These are phyloP conservation scores for Drosophila guanche DNA, from an alignment of 1,140 invertebrate genomes.

Conservation along the genomic window DNA sequence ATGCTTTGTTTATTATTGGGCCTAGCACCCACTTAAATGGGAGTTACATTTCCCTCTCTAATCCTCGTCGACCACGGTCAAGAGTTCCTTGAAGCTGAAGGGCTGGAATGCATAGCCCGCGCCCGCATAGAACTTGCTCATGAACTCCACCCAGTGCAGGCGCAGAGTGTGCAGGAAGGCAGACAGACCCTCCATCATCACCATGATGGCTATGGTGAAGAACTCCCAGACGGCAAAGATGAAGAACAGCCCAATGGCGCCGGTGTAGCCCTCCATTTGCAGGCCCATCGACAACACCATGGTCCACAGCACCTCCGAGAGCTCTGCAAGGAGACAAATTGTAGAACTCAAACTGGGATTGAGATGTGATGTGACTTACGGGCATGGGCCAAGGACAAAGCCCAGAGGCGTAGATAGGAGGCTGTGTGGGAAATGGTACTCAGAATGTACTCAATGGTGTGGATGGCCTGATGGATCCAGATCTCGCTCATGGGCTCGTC, in stretches of 20 bases:
- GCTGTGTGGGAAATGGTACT: slow-evolving; percentile 98
- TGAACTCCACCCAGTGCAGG: slow-evolving; percentile 99
- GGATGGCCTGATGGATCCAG: slow-evolving; percentile 96
- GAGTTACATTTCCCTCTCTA: slow-evolving; percentile 20
- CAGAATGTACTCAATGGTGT: slow-evolving; percentile 98
- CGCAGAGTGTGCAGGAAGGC: slow-evolving; percentile 98
- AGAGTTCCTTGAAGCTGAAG: slow-evolving; percentile 95
- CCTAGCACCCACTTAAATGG: neutral
- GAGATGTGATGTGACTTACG: slow-evolving; percentile 86
- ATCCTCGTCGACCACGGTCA: slow-evolving; percentile 85
- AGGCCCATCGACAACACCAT: slow-evolving; percentile 88
- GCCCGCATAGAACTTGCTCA: slow-evolving; percentile 98
- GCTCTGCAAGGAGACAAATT: slow-evolving; percentile 86
- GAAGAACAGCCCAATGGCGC: slow-evolving; percentile 86
- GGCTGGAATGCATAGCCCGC: slow-evolving; percentile 95
- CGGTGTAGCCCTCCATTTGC: slow-evolving; percentile 55
- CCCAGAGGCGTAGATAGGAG: slow-evolving; percentile 98
- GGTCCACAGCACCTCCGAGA: slow-evolving; percentile 95
- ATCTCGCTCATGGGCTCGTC: slow-evolving; percentile 91
- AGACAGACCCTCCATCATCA: slow-evolving; percentile 99
- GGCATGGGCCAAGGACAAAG: slow-evolving; percentile 96
- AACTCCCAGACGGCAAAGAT: slow-evolving; percentile 93
- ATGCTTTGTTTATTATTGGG: slow-evolving; percentile 23
- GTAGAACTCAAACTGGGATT: neutral
- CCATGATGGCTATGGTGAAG: slow-evolving; percentile 96